A percentile compares a stretch with the other conserved stretches of the same genome.
Evolutionary conservation across 2,888 invertebrate genomes (phyloP).

Genomic region (Clusia tigrina): DNA sequence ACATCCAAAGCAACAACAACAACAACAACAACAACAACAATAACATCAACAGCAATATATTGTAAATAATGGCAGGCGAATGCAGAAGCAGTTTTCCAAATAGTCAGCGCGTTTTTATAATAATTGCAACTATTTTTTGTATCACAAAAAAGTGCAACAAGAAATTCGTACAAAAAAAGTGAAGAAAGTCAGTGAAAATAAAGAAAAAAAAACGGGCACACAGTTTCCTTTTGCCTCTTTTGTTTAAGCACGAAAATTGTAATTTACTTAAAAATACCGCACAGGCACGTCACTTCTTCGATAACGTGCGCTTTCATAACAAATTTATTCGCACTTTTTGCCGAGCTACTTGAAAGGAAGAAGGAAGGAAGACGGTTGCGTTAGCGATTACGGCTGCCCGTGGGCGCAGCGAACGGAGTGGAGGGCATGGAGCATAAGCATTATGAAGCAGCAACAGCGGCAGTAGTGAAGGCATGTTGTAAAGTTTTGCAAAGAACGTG

Average conservation of each 20-base stretch:
- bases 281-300: slow-evolving; percentile 3
- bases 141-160: too few species aligned
- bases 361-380: background rate
- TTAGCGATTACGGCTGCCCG: too few species aligned
- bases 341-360: background rate
- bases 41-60: background rate
- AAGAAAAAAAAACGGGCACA: background rate
- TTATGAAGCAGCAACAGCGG: background rate
- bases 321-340: slow-evolving; percentile 18
- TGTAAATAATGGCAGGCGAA: background rate
- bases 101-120: background rate
- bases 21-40: background rate
- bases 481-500: background rate
- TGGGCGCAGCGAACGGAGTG: background rate
- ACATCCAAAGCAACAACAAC: background rate
- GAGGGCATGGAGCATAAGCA: background rate
- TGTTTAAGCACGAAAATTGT: background rate
- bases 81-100: too few species aligned
- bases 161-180: too few species aligned
- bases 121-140: background rate
- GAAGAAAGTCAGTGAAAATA: too few species aligned
- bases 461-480: too few species aligned
- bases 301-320: slow-evolving; percentile 17
- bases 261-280: slow-evolving; percentile 3
- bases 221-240: background rate